These are phyloP conservation scores for Stratiolaelaps scimitus DNA, from an alignment of 1,140 invertebrate species.

Conservation along the genomic window DNA sequence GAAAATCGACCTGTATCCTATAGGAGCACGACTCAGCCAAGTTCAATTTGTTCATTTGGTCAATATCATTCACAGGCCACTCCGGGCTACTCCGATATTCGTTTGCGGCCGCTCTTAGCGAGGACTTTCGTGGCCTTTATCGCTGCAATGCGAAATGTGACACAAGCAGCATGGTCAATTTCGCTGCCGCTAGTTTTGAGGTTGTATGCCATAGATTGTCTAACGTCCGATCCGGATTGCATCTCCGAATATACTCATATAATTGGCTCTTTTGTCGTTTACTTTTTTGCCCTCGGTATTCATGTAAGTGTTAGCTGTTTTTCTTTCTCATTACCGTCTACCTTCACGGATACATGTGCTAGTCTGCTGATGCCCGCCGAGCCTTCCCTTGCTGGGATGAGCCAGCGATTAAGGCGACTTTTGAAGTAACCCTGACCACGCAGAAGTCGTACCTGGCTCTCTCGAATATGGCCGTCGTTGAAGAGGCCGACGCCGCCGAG, in stretches of 20 bases:
- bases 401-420: slow-evolving; percentile 84
- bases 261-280: too few species aligned
- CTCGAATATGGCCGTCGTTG: slow-evolving; percentile 69
- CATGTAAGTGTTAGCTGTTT: too few species aligned
- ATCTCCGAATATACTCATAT: too few species aligned
- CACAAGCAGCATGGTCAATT: slow-evolving; percentile 60
- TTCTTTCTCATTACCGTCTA: too few species aligned
- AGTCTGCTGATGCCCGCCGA: slow-evolving; percentile 76
- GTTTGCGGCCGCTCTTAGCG: slow-evolving; percentile 72
- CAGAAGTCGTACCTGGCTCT: slow-evolving; percentile 57
- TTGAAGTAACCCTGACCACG: slow-evolving; percentile 72
- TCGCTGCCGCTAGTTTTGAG: slow-evolving; percentile 77
- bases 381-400: slow-evolving; percentile 98
- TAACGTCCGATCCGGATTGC: too few species aligned
- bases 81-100: slow-evolving; percentile 36
- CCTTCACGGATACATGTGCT: too few species aligned
- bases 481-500: slow-evolving; percentile 42
- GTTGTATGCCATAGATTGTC: slow-evolving; percentile 33
- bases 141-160: slow-evolving; percentile 63
- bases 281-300: too few species aligned
- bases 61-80: background rate
- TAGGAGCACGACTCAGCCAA: too few species aligned
- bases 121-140: slow-evolving; percentile 89
- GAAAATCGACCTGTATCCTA: too few species aligned
- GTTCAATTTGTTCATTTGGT: too few species aligned